These are phyloP conservation scores for Pelosia muscerda DNA, from an alignment of 2,888 invertebrate species.

Conservation along the genomic window DNA sequence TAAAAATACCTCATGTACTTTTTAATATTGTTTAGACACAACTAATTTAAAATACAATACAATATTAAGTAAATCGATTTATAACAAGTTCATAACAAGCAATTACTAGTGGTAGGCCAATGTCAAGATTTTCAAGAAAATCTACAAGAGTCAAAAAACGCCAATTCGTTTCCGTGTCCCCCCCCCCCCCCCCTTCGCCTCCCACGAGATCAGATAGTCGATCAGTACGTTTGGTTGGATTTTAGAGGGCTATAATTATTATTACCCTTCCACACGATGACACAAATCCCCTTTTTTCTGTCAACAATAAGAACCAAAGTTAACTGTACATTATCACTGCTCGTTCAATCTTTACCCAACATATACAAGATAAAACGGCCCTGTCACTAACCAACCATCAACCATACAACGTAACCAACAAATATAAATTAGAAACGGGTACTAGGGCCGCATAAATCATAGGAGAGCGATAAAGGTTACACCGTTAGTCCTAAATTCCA, in stretches of 20 bases:
- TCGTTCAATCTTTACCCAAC: not conserved
- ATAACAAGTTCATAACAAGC: too few species aligned
- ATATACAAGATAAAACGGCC: not conserved
- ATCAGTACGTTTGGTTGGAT: too few species aligned
- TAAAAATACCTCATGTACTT: too few species aligned
- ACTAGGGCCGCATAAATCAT: constrained; percentile 59
- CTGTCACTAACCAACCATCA: not conserved
- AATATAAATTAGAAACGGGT: constrained; percentile 46
- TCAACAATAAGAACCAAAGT: not conserved
- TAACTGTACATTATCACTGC: not conserved
- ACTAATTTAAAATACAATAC: too few species aligned
- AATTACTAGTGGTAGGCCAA: too few species aligned
- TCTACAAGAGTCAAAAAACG: too few species aligned
- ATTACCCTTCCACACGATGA: not conserved
- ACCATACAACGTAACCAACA: constrained; percentile 22
- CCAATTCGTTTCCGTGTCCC: too few species aligned
- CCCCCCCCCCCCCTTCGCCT: too few species aligned
- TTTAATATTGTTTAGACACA: too few species aligned
- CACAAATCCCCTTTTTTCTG: not conserved
- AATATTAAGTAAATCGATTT: too few species aligned
- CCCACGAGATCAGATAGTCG: too few species aligned
- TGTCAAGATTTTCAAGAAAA: too few species aligned
- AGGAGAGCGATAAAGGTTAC: constrained; percentile 55
- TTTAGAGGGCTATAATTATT: not conserved
- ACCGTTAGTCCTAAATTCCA: constrained; percentile 76